Evolutionary conservation across 2,888 invertebrate genomes (phyloP).

Genomic region (Callyntrura guangdongensis): DNA sequence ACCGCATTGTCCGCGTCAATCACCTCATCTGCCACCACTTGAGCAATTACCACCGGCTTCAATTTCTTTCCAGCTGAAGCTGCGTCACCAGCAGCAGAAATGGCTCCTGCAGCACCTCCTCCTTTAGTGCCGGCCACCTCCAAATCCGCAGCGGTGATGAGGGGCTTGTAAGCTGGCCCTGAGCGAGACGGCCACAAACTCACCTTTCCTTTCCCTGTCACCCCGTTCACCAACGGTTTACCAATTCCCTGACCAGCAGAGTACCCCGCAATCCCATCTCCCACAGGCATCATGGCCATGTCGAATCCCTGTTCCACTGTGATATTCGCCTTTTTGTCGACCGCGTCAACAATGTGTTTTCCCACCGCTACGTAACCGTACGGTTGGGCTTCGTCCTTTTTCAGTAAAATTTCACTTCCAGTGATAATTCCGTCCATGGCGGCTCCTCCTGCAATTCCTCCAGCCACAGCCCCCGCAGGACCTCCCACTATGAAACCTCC

Average conservation of each 20-base stretch:
- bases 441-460: constrained; percentile 83
- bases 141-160: constrained; percentile 22
- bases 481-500: constrained; percentile 82
- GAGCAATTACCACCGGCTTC: constrained; percentile 12
- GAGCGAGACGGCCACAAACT: constrained; percentile 70
- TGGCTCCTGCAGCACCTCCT: neutral
- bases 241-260: constrained; percentile 80
- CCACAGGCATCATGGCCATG: constrained; percentile 82
- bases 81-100: constrained; percentile 29
- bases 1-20: constrained; percentile 20
- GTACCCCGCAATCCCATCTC: constrained; percentile 82
- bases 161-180: constrained; percentile 62
- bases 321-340: constrained; percentile 75
- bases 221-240: constrained; percentile 76
- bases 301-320: constrained; percentile 82
- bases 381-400: constrained; percentile 80
- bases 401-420: constrained; percentile 81
- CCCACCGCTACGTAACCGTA: constrained; percentile 82
- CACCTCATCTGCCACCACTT: constrained; percentile 46
- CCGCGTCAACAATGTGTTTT: constrained; percentile 78
- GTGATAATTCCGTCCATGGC: constrained; percentile 83
- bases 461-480: constrained; percentile 82
- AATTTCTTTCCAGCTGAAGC: constrained; percentile 34
- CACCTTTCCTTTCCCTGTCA: constrained; percentile 63
- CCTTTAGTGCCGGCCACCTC: neutral